phyloP scores from a whole-genome alignment of 2,797 vertebrate species.

The Propithecus deckenii region DNA sequence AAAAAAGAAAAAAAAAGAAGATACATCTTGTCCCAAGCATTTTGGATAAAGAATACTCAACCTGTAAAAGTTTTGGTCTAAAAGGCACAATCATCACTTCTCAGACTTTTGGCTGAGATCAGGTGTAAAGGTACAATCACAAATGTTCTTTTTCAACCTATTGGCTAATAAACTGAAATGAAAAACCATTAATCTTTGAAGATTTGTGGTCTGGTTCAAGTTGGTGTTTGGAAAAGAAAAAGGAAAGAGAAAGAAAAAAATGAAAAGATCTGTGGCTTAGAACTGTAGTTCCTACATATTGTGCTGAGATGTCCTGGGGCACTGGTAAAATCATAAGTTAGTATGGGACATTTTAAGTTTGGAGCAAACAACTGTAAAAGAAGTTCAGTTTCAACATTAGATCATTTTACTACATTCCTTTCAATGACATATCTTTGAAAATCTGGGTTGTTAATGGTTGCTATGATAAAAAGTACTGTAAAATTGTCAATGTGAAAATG shows the following conservation, averaged over 20 bases:
- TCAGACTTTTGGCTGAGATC: not conserved
- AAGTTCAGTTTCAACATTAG: not conserved
- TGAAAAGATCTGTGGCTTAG: not conserved
- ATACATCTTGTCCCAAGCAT: not conserved
- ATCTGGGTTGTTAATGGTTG: not conserved
- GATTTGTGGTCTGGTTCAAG: not conserved
- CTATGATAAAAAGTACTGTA: not conserved
- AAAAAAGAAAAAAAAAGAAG: not conserved
- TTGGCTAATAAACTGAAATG: not conserved
- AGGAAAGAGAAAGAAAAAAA: not conserved
- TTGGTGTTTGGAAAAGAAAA: not conserved
- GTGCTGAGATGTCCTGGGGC: not conserved
- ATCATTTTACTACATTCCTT: not conserved
- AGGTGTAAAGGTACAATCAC: not conserved
- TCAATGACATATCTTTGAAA: not conserved
- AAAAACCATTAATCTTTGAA: not conserved
- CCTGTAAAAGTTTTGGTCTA: not conserved
- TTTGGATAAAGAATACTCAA: not conserved
- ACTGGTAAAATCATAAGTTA: not conserved
- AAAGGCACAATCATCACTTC: not conserved
- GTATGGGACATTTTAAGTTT: not conserved
- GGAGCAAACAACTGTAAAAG: not conserved
- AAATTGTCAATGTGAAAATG: not conserved
- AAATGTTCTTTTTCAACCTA: not conserved
- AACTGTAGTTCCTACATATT: not conserved